Evolutionary conservation across 2,888 invertebrate species (phyloP), one percentile per base, ranked within the genome.

Genomic region (Euplexia lucipara): DNA sequence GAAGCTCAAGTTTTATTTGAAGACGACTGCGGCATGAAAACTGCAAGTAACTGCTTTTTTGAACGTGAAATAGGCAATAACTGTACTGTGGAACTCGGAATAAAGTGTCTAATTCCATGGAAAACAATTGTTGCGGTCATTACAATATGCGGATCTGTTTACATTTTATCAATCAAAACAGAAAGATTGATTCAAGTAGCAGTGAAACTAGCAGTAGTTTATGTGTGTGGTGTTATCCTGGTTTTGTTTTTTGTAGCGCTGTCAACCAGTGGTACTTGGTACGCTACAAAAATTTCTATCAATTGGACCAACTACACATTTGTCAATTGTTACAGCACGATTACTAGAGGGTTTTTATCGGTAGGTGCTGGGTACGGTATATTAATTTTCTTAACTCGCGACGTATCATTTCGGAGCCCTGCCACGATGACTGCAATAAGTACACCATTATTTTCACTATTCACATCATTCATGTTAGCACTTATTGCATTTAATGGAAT

Each of bases 1-100:
- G 93, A 94, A 85, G 88, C 92, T 34, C 90, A 91, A 81, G 64
- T 72, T 12, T 69, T 93, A 60, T 92, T 90, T 60, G 78, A 85
- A n/a, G 86, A 87, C n/a, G 92, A 93, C 62, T 93, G 94, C 32
- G 92, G 91, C 3, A 90, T 92, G 84, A 90, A 90, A 80, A 94
- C 93, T 3, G 92, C 94, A 4, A 93, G 92, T 68, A 83, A 83
- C 56, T 90, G 85, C 57, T 93, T 94, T 69, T 95, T 90, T 69
- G 90, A 91, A 58, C 86, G 85, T 35, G 91, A 91, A 86, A 93
- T 95, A 58, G 92, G 92, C 7, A 62, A 75, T 32, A 90, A 88
- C 48, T 90, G 86, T 47, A 90, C 92, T 0, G 26, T 37, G 6
- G 67, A 69, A 5, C 4, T 72, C 0, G 82, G 84, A 51, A 12